These are phyloP conservation scores for Trichopria drosophilae DNA, from an alignment of 2,888 invertebrate species.

Conservation along the genomic window DNA sequence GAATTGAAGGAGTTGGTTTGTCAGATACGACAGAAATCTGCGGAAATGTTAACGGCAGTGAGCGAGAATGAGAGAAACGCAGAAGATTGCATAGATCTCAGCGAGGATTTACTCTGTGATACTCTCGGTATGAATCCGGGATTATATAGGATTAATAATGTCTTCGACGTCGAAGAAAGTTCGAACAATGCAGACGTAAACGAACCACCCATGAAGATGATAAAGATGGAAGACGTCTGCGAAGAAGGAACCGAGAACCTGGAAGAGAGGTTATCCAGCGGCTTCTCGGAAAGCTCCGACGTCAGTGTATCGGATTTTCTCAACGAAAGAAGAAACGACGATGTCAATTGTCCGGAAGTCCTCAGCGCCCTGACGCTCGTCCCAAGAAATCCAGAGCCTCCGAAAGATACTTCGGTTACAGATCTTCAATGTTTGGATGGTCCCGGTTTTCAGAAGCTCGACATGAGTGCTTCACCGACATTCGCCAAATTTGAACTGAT, in stretches of 20 bases:
- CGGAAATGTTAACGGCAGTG: slow-evolving; percentile 40
- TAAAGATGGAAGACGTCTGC: slow-evolving; percentile 37
- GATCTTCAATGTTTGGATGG: slow-evolving; percentile 51
- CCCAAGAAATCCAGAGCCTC: slow-evolving; percentile 46
- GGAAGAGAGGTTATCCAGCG: slow-evolving; percentile 47
- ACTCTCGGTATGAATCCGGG: slow-evolving; percentile 49
- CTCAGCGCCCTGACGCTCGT: slow-evolving; percentile 52
- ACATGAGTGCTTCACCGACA: slow-evolving; percentile 44
- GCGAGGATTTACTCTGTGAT: slow-evolving; percentile 48
- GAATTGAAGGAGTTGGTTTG: slow-evolving; percentile 51
- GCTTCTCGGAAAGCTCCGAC: slow-evolving; percentile 49
- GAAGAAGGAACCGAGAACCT: slow-evolving; percentile 48
- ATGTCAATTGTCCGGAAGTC: slow-evolving; percentile 51
- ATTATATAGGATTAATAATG: slow-evolving; percentile 46
- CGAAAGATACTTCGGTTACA: slow-evolving; percentile 37
- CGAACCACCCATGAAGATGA: slow-evolving; percentile 47
- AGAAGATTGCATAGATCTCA: slow-evolving; percentile 43
- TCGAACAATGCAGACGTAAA: slow-evolving; percentile 31
- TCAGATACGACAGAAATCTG: slow-evolving; percentile 45
- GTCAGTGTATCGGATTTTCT: slow-evolving; percentile 49
- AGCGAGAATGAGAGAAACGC: slow-evolving; percentile 36
- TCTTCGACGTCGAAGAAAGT: slow-evolving; percentile 37
- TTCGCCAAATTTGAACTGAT: slow-evolving; percentile 17
- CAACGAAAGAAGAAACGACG: slow-evolving; percentile 44
- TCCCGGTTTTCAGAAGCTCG: slow-evolving; percentile 51